Evolutionary conservation across 1,140 invertebrate species (phyloP).

Genomic region (Rhyacophila brunnea): DNA sequence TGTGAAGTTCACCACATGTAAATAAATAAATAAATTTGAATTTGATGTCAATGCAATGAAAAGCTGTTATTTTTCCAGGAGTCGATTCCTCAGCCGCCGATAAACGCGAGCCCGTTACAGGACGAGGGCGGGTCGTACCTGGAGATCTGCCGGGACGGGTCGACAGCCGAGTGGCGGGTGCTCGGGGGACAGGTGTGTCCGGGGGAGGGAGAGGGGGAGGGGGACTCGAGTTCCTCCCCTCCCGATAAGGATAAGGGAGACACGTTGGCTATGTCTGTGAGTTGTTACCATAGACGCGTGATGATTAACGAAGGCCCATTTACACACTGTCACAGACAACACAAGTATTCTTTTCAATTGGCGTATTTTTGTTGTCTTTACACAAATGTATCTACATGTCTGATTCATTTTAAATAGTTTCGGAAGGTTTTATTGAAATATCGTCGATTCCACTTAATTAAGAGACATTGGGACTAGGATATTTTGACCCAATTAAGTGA

Average conservation of each 20-base stretch:
- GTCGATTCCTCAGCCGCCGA: background rate
- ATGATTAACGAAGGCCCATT: no score
- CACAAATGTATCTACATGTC: no score
- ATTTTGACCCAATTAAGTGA: no score
- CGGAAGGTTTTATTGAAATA: no score
- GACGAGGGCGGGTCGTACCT: conserved; percentile 46
- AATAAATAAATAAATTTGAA: background rate
- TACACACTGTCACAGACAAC: no score
- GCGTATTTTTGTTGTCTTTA: no score
- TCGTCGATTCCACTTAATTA: no score
- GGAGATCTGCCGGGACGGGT: conserved; percentile 57
- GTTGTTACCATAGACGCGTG: background rate
- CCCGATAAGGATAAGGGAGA: conserved; percentile 35
- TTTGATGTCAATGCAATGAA: background rate
- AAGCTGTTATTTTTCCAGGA: conserved; percentile 2
- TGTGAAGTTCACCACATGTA: no score
- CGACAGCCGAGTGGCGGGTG: conserved; percentile 56
- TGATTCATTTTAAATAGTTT: no score
- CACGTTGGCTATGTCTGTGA: conserved; percentile 22
- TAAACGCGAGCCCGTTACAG: conserved; percentile 7
- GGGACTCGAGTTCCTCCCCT: conserved; percentile 41
- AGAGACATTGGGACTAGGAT: no score
- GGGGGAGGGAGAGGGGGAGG: conserved; percentile 32
- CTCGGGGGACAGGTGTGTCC: conserved; percentile 50
- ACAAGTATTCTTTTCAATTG: no score